These are phyloP conservation scores for Drosophila miranda DNA, from an alignment of 1,140 invertebrate species.

Conservation along the genomic window DNA sequence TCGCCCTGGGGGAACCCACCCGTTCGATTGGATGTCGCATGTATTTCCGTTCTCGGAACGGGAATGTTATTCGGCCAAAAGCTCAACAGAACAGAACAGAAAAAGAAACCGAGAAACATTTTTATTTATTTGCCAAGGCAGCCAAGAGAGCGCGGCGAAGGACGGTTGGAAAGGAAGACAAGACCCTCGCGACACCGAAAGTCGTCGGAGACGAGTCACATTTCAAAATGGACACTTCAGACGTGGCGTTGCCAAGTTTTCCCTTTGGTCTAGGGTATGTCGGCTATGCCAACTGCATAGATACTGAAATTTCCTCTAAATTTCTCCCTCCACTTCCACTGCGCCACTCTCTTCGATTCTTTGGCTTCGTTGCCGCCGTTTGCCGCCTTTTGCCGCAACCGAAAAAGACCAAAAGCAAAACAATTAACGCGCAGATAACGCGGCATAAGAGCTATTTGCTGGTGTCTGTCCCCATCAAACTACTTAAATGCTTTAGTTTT, in stretches of 20 bases:
- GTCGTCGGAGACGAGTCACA: conserved; percentile 72
- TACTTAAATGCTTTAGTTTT: conserved; percentile 71
- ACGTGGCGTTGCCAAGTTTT: conserved; percentile 74
- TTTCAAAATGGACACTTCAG: conserved; percentile 81
- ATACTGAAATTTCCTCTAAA: conserved; percentile 58
- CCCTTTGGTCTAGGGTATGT: conserved; percentile 52
- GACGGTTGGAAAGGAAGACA: conserved; percentile 32
- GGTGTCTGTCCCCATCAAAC: conserved; percentile 61
- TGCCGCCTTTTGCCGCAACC: conserved; percentile 38
- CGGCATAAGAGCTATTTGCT: conserved; percentile 59
- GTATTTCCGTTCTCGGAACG: conserved; percentile 22
- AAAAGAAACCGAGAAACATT: conserved; percentile 26
- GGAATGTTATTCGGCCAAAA: conserved; percentile 36
- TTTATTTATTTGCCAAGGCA: conserved; percentile 67
- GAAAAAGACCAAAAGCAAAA: conserved; percentile 61
- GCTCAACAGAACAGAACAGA: too few species aligned
- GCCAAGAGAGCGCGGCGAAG: conserved; percentile 10
- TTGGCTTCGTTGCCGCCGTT: conserved; percentile 14
- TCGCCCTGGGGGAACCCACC: too few species aligned
- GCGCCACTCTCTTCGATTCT: conserved; percentile 1
- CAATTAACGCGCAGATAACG: conserved; percentile 76
- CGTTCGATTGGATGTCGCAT: too few species aligned
- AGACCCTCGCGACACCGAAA: conserved; percentile 22
- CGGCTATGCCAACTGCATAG: conserved; percentile 68
- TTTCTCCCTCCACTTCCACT: conserved; percentile 12